These are phyloP conservation scores for Ormia ochracea DNA, from an alignment of 2,888 invertebrate genomes.

Conservation along the genomic window DNA sequence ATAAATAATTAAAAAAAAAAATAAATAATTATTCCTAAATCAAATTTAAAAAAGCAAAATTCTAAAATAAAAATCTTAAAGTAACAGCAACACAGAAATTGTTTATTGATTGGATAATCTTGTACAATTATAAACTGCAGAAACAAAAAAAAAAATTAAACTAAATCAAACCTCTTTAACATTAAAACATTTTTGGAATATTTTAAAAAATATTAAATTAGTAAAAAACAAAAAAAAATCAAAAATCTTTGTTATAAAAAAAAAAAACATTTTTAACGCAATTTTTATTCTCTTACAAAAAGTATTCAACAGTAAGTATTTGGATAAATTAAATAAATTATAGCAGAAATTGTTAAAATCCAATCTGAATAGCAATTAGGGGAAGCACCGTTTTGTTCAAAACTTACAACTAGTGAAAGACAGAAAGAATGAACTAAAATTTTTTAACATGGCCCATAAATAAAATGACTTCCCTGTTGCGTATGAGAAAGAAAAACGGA, in stretches of 20 bases:
- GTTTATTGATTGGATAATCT: too few relatives aligned
- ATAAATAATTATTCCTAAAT: conserved; percentile 59
- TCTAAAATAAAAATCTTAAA: conserved; percentile 36
- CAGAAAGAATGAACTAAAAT: conserved; percentile 67
- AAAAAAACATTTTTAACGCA: conserved; percentile 38
- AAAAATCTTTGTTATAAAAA: conserved; percentile 61
- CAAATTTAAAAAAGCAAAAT: conserved; percentile 49
- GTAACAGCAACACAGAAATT: neutral
- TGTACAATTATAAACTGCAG: conserved; percentile 38
- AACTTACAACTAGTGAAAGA: conserved; percentile 1
- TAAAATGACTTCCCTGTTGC: conserved; percentile 68
- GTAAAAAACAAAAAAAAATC: conserved; percentile 20
- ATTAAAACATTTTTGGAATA: conserved; percentile 54
- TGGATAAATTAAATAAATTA: neutral
- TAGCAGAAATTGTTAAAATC: neutral
- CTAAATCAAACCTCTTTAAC: conserved; percentile 37
- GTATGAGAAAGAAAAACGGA: conserved; percentile 73
- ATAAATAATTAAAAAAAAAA: conserved; percentile 12
- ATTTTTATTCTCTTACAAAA: conserved; percentile 31
- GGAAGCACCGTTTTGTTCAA: conserved; percentile 23
- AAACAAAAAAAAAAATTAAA: conserved; percentile 15
- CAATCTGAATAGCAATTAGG: neutral
- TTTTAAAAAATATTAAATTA: conserved; percentile 43
- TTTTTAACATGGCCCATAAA: conserved; percentile 71
- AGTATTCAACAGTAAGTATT: conserved; percentile 27